Evolutionary conservation across 2,888 invertebrate genomes (phyloP).

Genomic region (Plebejus melissa): DNA sequence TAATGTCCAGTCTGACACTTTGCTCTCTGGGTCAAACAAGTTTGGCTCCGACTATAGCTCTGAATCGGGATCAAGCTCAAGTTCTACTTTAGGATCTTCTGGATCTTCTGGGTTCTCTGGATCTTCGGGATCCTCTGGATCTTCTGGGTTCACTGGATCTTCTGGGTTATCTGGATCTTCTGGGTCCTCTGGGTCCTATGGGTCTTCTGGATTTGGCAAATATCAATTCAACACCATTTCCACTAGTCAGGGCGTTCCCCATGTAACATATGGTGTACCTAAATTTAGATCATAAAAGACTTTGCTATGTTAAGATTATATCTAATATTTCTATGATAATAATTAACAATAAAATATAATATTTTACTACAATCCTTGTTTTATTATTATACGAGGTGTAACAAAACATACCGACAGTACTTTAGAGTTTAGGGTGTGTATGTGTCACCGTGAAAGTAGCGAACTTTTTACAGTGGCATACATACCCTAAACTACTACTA

Average conservation of each 20-base stretch:
- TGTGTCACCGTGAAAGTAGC: no score
- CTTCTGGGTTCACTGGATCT: background rate
- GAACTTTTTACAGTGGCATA: no score
- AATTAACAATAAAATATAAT: background rate
- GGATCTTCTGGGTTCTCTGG: background rate
- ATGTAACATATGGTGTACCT: constrained; percentile 65
- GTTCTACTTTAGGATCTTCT: constrained; percentile 16
- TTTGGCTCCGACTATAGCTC: constrained; percentile 29
- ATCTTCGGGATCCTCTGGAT: background rate
- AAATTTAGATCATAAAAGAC: constrained; percentile 51
- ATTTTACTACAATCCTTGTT: constrained; percentile 29
- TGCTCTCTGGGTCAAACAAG: constrained; percentile 25
- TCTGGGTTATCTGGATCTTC: background rate
- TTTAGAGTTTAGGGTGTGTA: no score
- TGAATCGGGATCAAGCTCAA: constrained; percentile 29
- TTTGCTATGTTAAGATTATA: constrained; percentile 23
- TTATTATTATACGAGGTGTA: background rate
- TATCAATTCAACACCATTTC: constrained; percentile 46
- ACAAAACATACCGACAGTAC: no score
- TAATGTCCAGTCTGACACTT: constrained; percentile 3
- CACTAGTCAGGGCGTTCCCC: constrained; percentile 66
- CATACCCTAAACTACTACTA: no score
- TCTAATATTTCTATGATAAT: constrained; percentile 17
- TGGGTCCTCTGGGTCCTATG: background rate
- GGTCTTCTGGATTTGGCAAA: constrained; percentile 9